Conservation (phyloP, 2,113 vertebrate genomes). For the Eubucco bourcierii region DNA sequence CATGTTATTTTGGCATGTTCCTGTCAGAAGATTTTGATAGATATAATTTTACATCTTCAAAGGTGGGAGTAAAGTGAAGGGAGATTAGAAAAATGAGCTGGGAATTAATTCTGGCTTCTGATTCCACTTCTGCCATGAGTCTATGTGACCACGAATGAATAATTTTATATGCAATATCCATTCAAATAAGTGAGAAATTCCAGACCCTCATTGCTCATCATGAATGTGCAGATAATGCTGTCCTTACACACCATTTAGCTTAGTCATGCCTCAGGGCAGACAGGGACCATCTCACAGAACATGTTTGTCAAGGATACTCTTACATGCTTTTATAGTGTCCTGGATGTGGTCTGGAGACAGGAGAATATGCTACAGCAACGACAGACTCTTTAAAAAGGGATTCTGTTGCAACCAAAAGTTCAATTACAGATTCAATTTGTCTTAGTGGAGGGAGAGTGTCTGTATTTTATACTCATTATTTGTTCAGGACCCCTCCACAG, state of each 20-base stretch:
- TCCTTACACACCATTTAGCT: background rate
- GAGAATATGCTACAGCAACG: background rate
- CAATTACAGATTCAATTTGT: background rate
- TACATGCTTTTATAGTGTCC: background rate
- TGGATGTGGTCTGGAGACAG: background rate
- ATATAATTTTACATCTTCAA: background rate
- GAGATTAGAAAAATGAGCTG: background rate
- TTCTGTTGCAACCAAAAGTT: background rate
- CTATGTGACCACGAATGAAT: background rate
- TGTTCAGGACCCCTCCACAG: background rate
- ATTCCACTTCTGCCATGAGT: background rate
- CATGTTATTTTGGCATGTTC: background rate
- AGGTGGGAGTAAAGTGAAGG: background rate
- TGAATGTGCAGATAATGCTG: background rate
- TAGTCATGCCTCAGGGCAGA: background rate
- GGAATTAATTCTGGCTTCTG: background rate
- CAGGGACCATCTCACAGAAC: background rate
- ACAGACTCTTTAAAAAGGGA: background rate
- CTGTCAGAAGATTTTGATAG: background rate
- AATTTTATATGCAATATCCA: background rate
- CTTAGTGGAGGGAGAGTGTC: background rate
- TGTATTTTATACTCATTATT: background rate
- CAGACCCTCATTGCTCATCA: background rate
- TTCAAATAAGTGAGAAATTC: background rate
- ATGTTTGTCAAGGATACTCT: background rate